Percentiles rank a stretch among this genome's conserved stretches.
phyloP scores from a whole-genome alignment of 2,888 invertebrate species.

The Leptopilina drosophilae region DNA sequence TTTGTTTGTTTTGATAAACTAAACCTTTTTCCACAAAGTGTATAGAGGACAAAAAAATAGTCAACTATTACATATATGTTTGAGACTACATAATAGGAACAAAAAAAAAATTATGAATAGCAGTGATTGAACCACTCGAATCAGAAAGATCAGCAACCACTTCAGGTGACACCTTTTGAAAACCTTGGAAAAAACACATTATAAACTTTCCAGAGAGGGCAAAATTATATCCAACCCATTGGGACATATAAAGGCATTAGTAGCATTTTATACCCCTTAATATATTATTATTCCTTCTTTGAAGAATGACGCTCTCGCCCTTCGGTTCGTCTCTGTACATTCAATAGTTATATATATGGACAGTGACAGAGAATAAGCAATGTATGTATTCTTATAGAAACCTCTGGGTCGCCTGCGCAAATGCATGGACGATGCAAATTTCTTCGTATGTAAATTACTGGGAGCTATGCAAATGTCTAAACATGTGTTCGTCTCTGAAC shows the following conservation, averaged over 20 bases:
- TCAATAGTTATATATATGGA: slow-evolving; percentile 65
- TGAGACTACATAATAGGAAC: no score
- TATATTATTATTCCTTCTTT: slow-evolving; percentile 73
- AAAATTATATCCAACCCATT: slow-evolving; percentile 63
- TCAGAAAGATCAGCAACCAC: slow-evolving; percentile 39
- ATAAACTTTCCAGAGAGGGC: slow-evolving; percentile 68
- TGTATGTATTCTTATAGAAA: slow-evolving; percentile 52
- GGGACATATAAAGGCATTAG: slow-evolving; percentile 71
- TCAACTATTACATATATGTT: no score
- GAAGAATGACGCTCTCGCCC: slow-evolving; percentile 57
- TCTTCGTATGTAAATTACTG: slow-evolving; percentile 74
- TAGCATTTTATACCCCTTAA: slow-evolving; percentile 73
- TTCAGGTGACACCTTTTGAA: slow-evolving; percentile 54
- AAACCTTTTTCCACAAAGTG: no score
- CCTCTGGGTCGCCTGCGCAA: slow-evolving; percentile 62
- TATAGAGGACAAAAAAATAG: no score
- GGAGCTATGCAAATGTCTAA: slow-evolving; percentile 72
- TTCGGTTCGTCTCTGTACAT: slow-evolving; percentile 54
- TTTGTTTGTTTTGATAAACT: no score
- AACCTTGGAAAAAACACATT: slow-evolving; percentile 68
- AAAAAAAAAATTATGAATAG: neutral
- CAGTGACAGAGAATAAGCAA: slow-evolving; percentile 44
- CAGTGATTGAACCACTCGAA: slow-evolving; percentile 30
- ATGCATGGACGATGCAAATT: slow-evolving; percentile 75
- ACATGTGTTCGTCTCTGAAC: slow-evolving; percentile 75